These are phyloP conservation scores for Calameuta idolon DNA, from an alignment of 2,888 invertebrate species.

Conservation along the genomic window DNA sequence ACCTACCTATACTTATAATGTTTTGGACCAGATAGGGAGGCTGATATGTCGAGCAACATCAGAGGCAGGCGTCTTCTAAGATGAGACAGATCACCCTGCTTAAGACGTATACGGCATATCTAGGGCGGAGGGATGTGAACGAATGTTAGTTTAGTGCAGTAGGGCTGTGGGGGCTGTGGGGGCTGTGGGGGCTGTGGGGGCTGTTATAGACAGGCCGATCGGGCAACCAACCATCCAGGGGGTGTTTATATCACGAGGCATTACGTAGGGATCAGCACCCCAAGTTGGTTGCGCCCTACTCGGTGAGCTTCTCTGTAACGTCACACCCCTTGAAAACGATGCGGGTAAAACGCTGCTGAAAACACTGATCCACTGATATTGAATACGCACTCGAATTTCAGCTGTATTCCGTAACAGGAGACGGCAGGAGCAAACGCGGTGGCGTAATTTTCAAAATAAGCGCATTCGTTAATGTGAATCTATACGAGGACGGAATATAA, in stretches of 20 bases:
- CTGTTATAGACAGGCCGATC: neutral
- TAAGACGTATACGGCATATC: neutral
- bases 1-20: neutral
- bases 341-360: conserved; percentile 21
- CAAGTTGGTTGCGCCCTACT: conserved; percentile 14
- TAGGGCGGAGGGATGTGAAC: neutral
- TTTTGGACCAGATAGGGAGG: neutral
- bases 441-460: neutral
- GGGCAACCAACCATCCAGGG: conserved; percentile 19
- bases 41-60: neutral
- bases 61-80: neutral
- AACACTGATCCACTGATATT: conserved; percentile 18
- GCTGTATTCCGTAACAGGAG: neutral
- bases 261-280: conserved; percentile 31
- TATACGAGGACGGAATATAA: neutral
- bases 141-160: neutral
- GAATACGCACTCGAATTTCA: neutral
- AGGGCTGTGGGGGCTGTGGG: too few species aligned
- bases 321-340: conserved; percentile 18
- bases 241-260: conserved; percentile 40
- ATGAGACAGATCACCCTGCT: neutral
- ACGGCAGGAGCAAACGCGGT: neutral
- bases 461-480: neutral
- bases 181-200: too few species aligned
- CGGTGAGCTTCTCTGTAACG: neutral